Percentiles rank a stretch among this genome's conserved stretches.
These are phyloP conservation scores for Bombycilla garrulus DNA, from an alignment of 2,113 vertebrate species.

Conservation along the genomic window DNA sequence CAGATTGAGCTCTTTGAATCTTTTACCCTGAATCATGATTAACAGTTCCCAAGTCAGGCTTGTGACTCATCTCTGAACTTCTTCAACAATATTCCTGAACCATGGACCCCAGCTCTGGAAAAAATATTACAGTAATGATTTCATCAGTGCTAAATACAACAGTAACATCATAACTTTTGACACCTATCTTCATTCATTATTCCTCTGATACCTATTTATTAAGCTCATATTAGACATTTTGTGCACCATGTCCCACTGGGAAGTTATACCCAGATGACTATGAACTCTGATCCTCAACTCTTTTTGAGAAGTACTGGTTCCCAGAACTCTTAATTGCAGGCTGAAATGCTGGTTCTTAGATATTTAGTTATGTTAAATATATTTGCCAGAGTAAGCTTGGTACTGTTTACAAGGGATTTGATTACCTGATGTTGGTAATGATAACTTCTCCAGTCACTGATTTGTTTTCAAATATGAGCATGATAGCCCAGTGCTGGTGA, in stretches of 20 bases:
- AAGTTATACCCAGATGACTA: constrained; percentile 34
- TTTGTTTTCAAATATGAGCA: neutral
- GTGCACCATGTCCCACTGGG: constrained; percentile 10
- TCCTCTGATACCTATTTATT: constrained; percentile 61
- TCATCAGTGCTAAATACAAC: constrained; percentile 67
- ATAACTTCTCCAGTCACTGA: neutral
- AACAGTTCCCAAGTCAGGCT: neutral
- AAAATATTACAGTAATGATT: constrained; percentile 63
- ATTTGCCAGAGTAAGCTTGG: neutral
- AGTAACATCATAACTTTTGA: constrained; percentile 49
- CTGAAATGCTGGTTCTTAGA: neutral
- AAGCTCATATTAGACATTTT: constrained; percentile 38
- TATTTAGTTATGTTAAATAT: neutral
- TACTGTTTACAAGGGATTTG: neutral
- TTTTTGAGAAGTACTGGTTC: constrained; percentile 2
- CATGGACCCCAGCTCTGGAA: constrained; percentile 15
- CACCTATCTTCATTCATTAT: constrained; percentile 66
- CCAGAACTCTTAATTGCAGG: neutral
- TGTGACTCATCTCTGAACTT: constrained; percentile 51
- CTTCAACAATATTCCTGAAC: constrained; percentile 48
- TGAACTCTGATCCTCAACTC: constrained; percentile 8
- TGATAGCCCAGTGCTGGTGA: neutral
- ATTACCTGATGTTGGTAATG: neutral
- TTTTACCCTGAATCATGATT: constrained; percentile 48
- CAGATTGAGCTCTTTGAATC: constrained; percentile 12